A percentile compares a stretch with the other conserved stretches of the same genome.
Conservation (phyloP, 2,888 invertebrate species). For the Nymphalis polychloros region DNA sequence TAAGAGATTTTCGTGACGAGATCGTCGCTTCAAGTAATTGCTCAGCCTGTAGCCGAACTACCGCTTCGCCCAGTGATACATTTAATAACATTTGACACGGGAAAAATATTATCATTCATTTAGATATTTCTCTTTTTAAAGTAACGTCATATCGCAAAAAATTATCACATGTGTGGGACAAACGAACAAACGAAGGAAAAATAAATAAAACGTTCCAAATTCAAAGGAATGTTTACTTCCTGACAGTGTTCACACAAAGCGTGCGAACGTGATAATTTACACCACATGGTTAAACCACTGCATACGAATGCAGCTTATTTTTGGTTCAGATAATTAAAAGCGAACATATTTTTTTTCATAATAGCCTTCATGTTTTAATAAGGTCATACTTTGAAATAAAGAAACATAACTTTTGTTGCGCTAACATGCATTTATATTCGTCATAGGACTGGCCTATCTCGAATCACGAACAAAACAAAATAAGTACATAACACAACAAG, state of each 20-base stretch:
- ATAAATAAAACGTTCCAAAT: slow-evolving; percentile 16
- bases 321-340: slow-evolving; percentile 20
- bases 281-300: slow-evolving; percentile 30
- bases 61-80: slow-evolving; percentile 36
- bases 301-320: slow-evolving; percentile 25
- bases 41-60: slow-evolving; percentile 42
- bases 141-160: slow-evolving; percentile 8
- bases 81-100: not conserved
- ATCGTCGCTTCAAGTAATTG: slow-evolving; percentile 55
- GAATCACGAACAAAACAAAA: slow-evolving; percentile 37
- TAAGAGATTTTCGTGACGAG: slow-evolving; percentile 65
- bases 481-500: slow-evolving; percentile 48
- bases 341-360: slow-evolving; percentile 1
- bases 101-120: not conserved
- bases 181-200: slow-evolving; percentile 3
- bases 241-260: slow-evolving; percentile 37
- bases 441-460: slow-evolving; percentile 32
- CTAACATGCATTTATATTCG: not conserved
- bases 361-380: not conserved
- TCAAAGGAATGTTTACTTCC: slow-evolving; percentile 34
- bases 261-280: slow-evolving; percentile 37
- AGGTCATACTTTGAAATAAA: not conserved
- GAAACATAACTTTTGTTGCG: not conserved
- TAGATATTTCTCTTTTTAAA: not conserved
- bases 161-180: slow-evolving; percentile 11